Percentiles rank a stretch among this genome's conserved stretches.
phyloP scores from a whole-genome alignment of 2,888 invertebrate genomes.

The Drosophila differens region DNA sequence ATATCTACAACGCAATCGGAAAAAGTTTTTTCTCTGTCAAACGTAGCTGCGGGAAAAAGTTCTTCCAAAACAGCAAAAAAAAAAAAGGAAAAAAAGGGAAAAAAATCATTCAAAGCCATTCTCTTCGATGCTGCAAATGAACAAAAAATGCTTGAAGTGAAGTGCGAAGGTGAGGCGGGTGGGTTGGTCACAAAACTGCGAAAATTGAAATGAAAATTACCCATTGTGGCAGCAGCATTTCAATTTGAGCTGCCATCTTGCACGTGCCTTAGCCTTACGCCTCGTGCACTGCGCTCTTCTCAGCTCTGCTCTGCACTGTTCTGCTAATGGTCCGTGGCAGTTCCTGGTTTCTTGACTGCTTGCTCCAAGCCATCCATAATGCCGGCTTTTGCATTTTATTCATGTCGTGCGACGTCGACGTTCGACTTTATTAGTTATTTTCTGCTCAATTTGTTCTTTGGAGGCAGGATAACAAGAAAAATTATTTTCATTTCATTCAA shows the following conservation, averaged over 20 bases:
- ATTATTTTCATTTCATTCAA: conserved; percentile 81
- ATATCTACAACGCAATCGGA: conserved; percentile 41
- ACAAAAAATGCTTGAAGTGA: conserved; percentile 50
- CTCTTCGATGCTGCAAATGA: conserved; percentile 60
- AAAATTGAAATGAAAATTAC: conserved; percentile 82
- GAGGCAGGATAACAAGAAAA: conserved; percentile 82
- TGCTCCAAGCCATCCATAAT: conserved; percentile 12
- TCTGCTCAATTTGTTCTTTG: conserved; percentile 83
- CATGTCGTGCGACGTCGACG: conserved; percentile 64
- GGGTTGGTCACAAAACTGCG: conserved; percentile 57
- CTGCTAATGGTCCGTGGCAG: conserved; percentile 55
- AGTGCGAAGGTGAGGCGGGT: neutral
- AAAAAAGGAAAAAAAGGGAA: neutral
- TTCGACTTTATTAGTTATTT: conserved; percentile 84
- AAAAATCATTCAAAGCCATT: neutral
- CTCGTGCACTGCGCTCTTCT: conserved; percentile 20
- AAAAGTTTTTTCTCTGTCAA: conserved; percentile 36
- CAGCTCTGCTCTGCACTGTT: neutral
- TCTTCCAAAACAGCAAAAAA: conserved; percentile 54
- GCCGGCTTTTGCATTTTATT: conserved; percentile 62
- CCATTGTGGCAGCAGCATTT: conserved; percentile 76
- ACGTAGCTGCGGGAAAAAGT: conserved; percentile 67
- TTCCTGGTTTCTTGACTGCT: conserved; percentile 25
- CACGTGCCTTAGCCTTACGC: conserved; percentile 62
- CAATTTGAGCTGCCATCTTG: conserved; percentile 71